Conservation (phyloP, 1,140 invertebrate genomes). For the Cryptotermes secundus region DNA sequence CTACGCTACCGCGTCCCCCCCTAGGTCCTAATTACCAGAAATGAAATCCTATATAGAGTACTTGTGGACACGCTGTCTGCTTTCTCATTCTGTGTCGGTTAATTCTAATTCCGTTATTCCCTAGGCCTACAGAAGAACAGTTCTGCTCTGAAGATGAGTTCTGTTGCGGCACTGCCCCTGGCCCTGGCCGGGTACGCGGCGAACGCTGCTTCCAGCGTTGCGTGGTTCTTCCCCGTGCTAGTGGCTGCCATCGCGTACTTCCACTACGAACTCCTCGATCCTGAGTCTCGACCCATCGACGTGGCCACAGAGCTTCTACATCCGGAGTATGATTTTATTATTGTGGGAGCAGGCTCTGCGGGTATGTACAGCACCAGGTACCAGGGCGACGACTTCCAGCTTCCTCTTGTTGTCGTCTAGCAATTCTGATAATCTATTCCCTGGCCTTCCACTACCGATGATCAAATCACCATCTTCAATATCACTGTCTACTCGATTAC, state of each 20-base stretch:
- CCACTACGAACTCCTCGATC: conserved; percentile 75
- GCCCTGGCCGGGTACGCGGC: conserved; percentile 49
- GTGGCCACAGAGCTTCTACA: conserved; percentile 61
- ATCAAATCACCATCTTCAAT: no score
- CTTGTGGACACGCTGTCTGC: no score
- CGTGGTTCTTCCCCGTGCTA: conserved; percentile 76
- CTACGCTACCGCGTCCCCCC: no score
- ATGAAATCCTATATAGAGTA: no score
- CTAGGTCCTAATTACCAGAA: no score
- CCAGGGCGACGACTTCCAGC: no score
- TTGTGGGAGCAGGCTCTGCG: conserved; percentile 92
- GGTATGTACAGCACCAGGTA: conserved; percentile 56
- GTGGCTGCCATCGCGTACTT: conserved; percentile 80
- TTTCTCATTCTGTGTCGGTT: no score
- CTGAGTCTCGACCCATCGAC: conserved; percentile 69
- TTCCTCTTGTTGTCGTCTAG: no score
- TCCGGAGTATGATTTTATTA: conserved; percentile 80
- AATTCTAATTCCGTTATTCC: not conserved
- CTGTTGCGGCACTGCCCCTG: conserved; percentile 56
- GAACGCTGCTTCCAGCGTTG: conserved; percentile 56
- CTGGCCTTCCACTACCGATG: no score
- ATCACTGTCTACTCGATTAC: no score
- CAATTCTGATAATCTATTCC: no score
- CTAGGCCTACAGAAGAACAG: not conserved
- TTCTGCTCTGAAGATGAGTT: conserved; percentile 48